phyloP scores from a whole-genome alignment of 2,888 invertebrate genomes.

The Euproctis similis region DNA sequence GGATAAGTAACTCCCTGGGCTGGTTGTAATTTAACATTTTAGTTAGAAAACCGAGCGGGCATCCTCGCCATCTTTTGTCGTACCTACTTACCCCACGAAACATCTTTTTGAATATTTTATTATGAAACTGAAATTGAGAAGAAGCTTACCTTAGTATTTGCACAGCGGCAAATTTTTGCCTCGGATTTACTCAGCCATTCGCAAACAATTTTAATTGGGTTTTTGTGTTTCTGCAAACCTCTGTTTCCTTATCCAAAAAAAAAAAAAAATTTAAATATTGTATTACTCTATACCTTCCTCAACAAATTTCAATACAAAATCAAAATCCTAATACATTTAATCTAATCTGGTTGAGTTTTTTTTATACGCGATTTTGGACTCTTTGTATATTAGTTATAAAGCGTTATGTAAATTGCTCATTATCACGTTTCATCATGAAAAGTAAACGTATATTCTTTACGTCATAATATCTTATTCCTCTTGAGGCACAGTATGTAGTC shows the following conservation, averaged over 20 bases:
- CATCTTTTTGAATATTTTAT: slow-evolving; percentile 71
- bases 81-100: slow-evolving; percentile 41
- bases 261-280: slow-evolving; percentile 37
- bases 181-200: slow-evolving; percentile 59
- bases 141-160: slow-evolving; percentile 66
- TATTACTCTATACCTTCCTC: too few relatives aligned
- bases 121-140: slow-evolving; percentile 63
- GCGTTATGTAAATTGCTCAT: slow-evolving; percentile 18
- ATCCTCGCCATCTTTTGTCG: slow-evolving; percentile 47
- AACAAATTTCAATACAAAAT: too few relatives aligned
- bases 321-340: too few relatives aligned
- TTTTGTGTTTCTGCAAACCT: slow-evolving; percentile 60
- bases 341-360: slow-evolving; percentile 12
- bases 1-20: too few relatives aligned
- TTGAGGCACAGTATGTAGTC: slow-evolving; percentile 41
- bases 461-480: slow-evolving; percentile 47
- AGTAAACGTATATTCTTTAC: slow-evolving; percentile 44
- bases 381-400: slow-evolving; percentile 11
- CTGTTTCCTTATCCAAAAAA: slow-evolving; percentile 43
- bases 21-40: slow-evolving; percentile 55
- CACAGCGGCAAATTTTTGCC: slow-evolving; percentile 54
- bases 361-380: slow-evolving; percentile 8
- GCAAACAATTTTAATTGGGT: slow-evolving; percentile 72
- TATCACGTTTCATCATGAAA: slow-evolving; percentile 34
- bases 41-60: slow-evolving; percentile 36